These are phyloP conservation scores for Diloba caeruleocephala DNA, from an alignment of 2,888 invertebrate species.

Conservation along the genomic window DNA sequence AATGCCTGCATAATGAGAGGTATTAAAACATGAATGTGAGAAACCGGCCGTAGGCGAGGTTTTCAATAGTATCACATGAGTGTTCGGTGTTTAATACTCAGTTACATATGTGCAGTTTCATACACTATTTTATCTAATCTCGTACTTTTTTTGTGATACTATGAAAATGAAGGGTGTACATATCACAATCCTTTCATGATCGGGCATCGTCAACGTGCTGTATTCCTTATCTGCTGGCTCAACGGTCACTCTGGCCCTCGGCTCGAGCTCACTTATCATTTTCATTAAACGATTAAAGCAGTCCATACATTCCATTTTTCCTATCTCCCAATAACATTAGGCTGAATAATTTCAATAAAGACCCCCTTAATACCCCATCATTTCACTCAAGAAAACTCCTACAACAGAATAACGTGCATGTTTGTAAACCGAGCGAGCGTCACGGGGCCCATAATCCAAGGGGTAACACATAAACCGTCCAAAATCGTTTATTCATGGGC, in stretches of 20 bases:
- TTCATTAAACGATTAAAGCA: conserved; percentile 8
- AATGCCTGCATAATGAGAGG: no score
- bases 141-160: no score
- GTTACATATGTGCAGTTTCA: no score
- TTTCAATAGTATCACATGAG: no score
- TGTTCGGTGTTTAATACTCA: no score
- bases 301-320: conserved; percentile 24
- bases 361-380: conserved; percentile 45
- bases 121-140: no score
- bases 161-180: no score
- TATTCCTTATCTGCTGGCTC: neutral
- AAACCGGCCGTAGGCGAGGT: no score
- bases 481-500: conserved; percentile 83
- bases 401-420: conserved; percentile 49
- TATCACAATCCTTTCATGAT: no score
- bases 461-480: conserved; percentile 74
- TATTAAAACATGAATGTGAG: no score
- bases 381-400: conserved; percentile 28
- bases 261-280: conserved; percentile 1
- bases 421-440: conserved; percentile 45
- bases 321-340: conserved; percentile 32
- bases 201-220: no score
- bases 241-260: neutral
- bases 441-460: conserved; percentile 65
- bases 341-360: conserved; percentile 50